phyloP scores from a whole-genome alignment of 1,140 invertebrate genomes.

The Ganaspis sp. region DNA sequence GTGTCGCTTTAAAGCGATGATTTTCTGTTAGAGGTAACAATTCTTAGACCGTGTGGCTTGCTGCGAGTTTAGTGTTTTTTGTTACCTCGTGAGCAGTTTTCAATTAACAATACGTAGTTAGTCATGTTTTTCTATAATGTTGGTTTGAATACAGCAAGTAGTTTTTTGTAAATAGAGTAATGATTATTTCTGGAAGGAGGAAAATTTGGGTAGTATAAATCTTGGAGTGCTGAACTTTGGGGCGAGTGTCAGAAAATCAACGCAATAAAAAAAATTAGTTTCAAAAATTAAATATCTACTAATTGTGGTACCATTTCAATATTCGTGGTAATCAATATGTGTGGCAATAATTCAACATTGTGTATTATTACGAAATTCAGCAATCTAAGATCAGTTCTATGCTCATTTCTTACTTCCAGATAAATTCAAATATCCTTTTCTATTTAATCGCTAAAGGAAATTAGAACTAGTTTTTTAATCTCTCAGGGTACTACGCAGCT shows the following conservation, averaged over 20 bases:
- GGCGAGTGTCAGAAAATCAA: not conserved
- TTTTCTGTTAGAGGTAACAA: not conserved
- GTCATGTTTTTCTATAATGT: not conserved
- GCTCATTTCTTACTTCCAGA: not conserved
- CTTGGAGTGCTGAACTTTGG: not conserved
- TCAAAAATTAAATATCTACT: too few relatives aligned
- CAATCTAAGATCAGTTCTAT: not conserved
- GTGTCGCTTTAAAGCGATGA: slow-evolving; percentile 61
- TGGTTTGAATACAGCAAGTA: slow-evolving; percentile 7
- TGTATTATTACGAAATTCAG: not conserved
- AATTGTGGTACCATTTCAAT: not conserved
- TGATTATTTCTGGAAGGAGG: not conserved
- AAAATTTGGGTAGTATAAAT: not conserved
- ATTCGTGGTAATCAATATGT: too few relatives aligned
- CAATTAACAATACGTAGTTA: slow-evolving; percentile 8
- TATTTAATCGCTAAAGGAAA: not conserved
- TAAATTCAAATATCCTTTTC: not conserved
- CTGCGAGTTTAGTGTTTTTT: not conserved
- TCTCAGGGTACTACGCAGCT: not conserved
- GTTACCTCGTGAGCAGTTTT: not conserved
- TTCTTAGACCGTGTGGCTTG: not conserved
- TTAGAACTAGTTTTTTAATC: not conserved
- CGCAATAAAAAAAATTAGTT: too few relatives aligned
- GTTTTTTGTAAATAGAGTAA: not conserved
- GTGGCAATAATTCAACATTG: not conserved